A percentile compares a stretch with the other conserved stretches of the same genome.
Conservation (phyloP, 2,888 invertebrate species). For the Minunthozetes semirufus region DNA sequence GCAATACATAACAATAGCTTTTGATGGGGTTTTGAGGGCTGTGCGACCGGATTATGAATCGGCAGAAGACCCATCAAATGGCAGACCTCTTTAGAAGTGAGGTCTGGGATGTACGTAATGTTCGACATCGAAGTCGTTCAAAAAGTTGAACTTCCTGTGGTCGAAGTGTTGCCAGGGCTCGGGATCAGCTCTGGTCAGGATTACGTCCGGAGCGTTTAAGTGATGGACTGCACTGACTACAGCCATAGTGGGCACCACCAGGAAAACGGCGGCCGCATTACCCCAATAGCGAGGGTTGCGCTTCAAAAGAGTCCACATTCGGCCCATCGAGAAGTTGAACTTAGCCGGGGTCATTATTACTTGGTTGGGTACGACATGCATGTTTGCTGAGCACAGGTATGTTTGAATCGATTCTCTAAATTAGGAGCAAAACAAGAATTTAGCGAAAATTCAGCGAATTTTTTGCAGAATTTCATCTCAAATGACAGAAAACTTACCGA, state of each 20-base stretch:
- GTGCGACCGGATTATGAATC: too few relatives aligned
- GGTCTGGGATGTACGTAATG: slow-evolving; percentile 31
- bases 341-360: not conserved
- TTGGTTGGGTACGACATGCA: not conserved
- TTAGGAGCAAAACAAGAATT: too few relatives aligned
- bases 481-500: too few relatives aligned
- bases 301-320: slow-evolving; percentile 14
- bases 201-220: not conserved
- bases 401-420: not conserved
- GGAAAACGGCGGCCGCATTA: not conserved
- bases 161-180: slow-evolving; percentile 31
- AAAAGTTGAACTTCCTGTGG: slow-evolving; percentile 23
- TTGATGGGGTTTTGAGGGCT: too few relatives aligned
- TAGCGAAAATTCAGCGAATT: too few relatives aligned
- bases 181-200: not conserved
- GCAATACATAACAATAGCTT: too few relatives aligned
- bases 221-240: not conserved
- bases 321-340: not conserved
- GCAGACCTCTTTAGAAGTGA: slow-evolving; percentile 13
- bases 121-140: slow-evolving; percentile 13
- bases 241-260: slow-evolving; percentile 24
- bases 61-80: too few relatives aligned
- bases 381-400: not conserved
- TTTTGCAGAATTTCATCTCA: too few relatives aligned
- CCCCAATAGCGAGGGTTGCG: slow-evolving; percentile 20